phyloP scores from a whole-genome alignment of 2,797 vertebrate species.

The Arnoldichthys spilopterus region DNA sequence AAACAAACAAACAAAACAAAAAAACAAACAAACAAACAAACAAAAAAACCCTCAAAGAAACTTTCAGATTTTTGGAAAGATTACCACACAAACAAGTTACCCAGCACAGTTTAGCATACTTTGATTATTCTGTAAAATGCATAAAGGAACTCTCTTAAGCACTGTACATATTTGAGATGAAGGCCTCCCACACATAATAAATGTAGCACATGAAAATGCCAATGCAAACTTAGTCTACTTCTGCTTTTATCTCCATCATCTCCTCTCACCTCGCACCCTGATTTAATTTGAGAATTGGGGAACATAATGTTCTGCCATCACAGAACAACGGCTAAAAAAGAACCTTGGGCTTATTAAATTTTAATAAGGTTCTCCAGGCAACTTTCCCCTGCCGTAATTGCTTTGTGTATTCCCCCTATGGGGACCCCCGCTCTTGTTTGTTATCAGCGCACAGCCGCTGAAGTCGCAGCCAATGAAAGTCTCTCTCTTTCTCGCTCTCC shows the following conservation, averaged over 20 bases:
- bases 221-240: constrained; percentile 35
- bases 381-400: constrained; percentile 63
- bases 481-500: constrained; percentile 23
- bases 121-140: background rate
- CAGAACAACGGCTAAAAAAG: constrained; percentile 59
- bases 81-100: background rate
- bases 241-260: constrained; percentile 32
- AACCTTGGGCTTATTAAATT: constrained; percentile 65
- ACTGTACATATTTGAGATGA: background rate
- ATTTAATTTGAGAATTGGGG: constrained; percentile 64
- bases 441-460: constrained; percentile 58
- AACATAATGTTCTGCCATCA: constrained; percentile 57
- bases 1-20: no score
- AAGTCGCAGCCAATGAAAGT: constrained; percentile 49
- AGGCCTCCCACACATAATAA: background rate
- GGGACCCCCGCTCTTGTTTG: constrained; percentile 62
- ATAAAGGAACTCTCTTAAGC: background rate
- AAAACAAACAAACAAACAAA: no score
- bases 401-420: constrained; percentile 66
- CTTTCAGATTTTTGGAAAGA: constrained; percentile 9
- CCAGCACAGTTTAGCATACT: background rate
- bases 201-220: constrained; percentile 23
- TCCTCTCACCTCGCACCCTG: constrained; percentile 28
- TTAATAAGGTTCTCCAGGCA: constrained; percentile 67
- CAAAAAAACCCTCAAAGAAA: no score